Evolutionary conservation across 2,888 invertebrate species (phyloP).

Genomic region (Trachelus tabidus): DNA sequence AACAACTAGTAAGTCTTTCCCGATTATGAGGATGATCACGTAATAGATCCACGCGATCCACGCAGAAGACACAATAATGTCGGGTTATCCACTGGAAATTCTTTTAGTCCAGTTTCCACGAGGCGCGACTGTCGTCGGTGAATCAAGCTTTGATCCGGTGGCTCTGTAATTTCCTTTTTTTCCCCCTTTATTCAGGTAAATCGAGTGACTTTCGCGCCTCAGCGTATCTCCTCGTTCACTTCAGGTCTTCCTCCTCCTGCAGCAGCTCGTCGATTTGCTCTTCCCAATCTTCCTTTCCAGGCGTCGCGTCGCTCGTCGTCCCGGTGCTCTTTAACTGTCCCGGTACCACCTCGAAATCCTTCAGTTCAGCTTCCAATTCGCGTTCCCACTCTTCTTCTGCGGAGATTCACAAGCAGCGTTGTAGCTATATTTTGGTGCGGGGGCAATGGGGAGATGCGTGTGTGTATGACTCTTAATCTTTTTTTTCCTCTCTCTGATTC

Average conservation of each 20-base stretch:
- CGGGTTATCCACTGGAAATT: too few relatives aligned
- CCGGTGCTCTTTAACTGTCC: constrained; percentile 55
- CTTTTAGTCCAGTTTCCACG: background rate
- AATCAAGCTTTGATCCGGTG: background rate
- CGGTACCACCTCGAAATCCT: constrained; percentile 92
- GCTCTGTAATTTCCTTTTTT: background rate
- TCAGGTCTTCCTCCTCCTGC: constrained; percentile 72
- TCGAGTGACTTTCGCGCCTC: constrained; percentile 1
- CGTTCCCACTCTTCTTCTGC: constrained; percentile 94
- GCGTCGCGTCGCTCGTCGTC: constrained; percentile 13
- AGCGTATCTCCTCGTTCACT: constrained; percentile 60
- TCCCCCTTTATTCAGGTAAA: background rate
- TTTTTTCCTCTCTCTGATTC: constrained; percentile 1
- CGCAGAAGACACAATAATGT: background rate
- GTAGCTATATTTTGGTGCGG: constrained; percentile 52
- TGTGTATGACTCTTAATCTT: constrained; percentile 13
- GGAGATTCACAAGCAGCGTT: constrained; percentile 63
- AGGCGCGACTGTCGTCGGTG: background rate
- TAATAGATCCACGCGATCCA: background rate
- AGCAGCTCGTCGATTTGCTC: constrained; percentile 78
- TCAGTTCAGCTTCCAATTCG: constrained; percentile 93
- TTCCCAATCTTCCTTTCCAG: constrained; percentile 73
- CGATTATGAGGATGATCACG: background rate
- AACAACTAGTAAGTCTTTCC: background rate
- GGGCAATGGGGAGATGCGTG: constrained; percentile 48